Evolutionary conservation across 1,140 invertebrate genomes (phyloP).

Genomic region (Macrobrachium rosenbergii): DNA sequence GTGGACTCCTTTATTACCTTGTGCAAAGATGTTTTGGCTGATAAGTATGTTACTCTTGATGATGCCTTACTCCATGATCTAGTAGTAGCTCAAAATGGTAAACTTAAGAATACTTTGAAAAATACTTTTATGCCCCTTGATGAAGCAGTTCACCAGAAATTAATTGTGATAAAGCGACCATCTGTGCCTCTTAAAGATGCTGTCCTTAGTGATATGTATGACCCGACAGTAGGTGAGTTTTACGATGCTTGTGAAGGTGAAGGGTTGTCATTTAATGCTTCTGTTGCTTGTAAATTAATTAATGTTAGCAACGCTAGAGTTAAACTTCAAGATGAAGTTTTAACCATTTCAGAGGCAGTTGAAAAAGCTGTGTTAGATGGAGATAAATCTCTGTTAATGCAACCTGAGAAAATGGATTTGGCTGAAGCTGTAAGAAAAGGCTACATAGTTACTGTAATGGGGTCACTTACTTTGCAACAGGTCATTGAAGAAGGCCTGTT

Average conservation of each 20-base stretch:
- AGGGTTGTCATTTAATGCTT: slow-evolving; percentile 80
- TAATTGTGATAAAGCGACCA: slow-evolving; percentile 80
- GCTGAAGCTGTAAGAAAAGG: slow-evolving; percentile 84
- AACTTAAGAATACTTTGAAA: slow-evolving; percentile 72
- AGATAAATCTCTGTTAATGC: slow-evolving; percentile 78
- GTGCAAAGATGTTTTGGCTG: slow-evolving; percentile 81
- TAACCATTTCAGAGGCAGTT: slow-evolving; percentile 73
- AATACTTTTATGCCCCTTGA: slow-evolving; percentile 77
- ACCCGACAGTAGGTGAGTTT: slow-evolving; percentile 81
- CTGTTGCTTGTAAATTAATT: slow-evolving; percentile 80
- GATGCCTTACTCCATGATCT: slow-evolving; percentile 70
- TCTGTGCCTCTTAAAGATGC: slow-evolving; percentile 81
- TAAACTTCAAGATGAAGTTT: slow-evolving; percentile 80
- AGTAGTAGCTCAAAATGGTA: slow-evolving; percentile 70
- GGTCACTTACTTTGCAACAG: slow-evolving; percentile 87
- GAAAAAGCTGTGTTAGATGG: slow-evolving; percentile 77
- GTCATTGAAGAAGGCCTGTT: slow-evolving; percentile 86
- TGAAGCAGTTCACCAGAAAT: slow-evolving; percentile 78
- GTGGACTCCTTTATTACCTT: slow-evolving; percentile 87
- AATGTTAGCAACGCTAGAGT: slow-evolving; percentile 80
- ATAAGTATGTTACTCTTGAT: slow-evolving; percentile 74
- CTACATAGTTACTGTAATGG: slow-evolving; percentile 81
- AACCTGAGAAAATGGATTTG: slow-evolving; percentile 79
- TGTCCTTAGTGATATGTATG: slow-evolving; percentile 85
- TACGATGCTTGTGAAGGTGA: slow-evolving; percentile 85